These are phyloP conservation scores for Temnopleurus reevesii DNA, from an alignment of 53 echinoderm and acorn worm species.

Conservation along the genomic window DNA sequence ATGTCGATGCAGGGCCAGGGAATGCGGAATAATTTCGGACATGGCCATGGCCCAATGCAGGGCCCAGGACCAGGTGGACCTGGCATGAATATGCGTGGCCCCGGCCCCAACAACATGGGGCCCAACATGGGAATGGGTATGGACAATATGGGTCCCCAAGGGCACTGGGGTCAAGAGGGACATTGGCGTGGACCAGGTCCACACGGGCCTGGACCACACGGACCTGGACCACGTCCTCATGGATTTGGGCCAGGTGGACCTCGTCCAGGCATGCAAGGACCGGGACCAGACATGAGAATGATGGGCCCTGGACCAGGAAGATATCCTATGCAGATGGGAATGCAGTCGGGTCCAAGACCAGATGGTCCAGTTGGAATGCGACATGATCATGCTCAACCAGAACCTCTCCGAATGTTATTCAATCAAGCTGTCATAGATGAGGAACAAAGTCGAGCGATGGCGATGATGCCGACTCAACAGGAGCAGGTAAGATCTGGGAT, in stretches of 20 bases:
- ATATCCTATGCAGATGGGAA: too few species aligned
- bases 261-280: neutral
- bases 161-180: too few species aligned
- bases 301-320: neutral
- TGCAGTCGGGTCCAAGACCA: neutral
- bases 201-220: neutral
- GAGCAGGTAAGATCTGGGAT: too few species aligned
- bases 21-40: constrained; percentile 4
- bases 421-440: neutral
- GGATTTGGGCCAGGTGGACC: neutral
- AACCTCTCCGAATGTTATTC: neutral
- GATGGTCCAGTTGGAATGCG: too few species aligned
- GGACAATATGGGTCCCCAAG: neutral
- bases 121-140: neutral
- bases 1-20: too few species aligned
- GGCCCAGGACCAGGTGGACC: neutral
- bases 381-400: neutral
- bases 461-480: too few species aligned
- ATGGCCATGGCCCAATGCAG: neutral
- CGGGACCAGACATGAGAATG: neutral
- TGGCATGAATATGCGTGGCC: neutral
- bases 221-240: neutral
- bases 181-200: neutral
- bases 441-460: too few species aligned
- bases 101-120: neutral